phyloP scores from a whole-genome alignment of 1,140 invertebrate species.

The Coptotermes formosanus region DNA sequence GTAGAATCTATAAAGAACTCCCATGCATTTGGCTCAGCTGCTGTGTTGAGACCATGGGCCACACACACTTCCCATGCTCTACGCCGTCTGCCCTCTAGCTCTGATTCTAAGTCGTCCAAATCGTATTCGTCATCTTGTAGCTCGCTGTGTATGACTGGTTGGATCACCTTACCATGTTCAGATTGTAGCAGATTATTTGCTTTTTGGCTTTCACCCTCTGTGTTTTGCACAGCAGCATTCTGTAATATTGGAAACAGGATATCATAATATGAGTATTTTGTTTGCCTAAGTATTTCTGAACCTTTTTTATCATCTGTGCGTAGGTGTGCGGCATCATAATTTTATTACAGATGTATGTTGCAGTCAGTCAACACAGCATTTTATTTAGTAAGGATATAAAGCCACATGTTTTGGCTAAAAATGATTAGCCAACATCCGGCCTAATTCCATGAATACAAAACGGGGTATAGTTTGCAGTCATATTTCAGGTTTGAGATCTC shows the following conservation, averaged over 20 bases:
- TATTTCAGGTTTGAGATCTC: too few relatives aligned
- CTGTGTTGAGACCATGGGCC: slow-evolving; percentile 6
- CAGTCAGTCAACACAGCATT: too few relatives aligned
- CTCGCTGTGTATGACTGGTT: background rate
- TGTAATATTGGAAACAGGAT: background rate
- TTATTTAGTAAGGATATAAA: too few relatives aligned
- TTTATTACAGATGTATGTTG: too few relatives aligned
- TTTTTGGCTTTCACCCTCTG: background rate
- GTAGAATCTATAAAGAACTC: slow-evolving; percentile 40
- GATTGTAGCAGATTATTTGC: background rate
- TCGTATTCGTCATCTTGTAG: background rate
- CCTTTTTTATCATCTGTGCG: too few relatives aligned
- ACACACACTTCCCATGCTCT: slow-evolving; percentile 29
- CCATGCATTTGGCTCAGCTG: slow-evolving; percentile 41
- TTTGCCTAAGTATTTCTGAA: too few relatives aligned
- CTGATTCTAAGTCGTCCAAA: slow-evolving; percentile 22
- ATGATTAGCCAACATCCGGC: too few relatives aligned
- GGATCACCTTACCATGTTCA: background rate
- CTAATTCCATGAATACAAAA: too few relatives aligned
- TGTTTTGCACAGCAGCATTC: background rate
- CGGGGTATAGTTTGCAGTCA: too few relatives aligned
- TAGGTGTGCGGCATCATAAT: too few relatives aligned
- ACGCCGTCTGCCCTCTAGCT: slow-evolving; percentile 23
- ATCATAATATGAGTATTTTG: too few relatives aligned
- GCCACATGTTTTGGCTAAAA: too few relatives aligned